Base-by-base conservation (phyloP, 2,888 invertebrate species). In the Idaea biselata region DNA sequence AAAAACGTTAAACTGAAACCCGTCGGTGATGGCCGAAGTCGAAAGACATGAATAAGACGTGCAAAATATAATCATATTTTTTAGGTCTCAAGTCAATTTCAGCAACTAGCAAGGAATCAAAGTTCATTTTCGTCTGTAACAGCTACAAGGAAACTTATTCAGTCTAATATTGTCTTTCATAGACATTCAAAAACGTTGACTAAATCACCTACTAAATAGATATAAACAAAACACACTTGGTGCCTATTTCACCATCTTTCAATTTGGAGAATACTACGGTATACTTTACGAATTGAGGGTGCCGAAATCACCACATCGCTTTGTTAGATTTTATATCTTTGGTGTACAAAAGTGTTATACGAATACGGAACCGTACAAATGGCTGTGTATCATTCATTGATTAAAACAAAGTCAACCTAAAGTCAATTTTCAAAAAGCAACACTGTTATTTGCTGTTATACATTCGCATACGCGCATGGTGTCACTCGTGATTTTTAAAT, bases 101-200 rank as follows among this genome's bases (percentile, higher is more conserved):
- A 1, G 0, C 44, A 14, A 44, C 44, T 44, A 44, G 11, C 44
- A 44, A 81, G 78, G 81, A 81, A 86, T 83, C 80, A 84, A 79
- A 78, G 78, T 70, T 72, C 68, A 76, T 70, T 69, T 71, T 68
- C 71, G 71, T 75, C 71, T 77, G 81, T 77, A 79, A 80, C 76
- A 80, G 74, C 79, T 84, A 84, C 77, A 79, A 83, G 79, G 81
- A 80, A 88, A 88, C 88, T 87, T 88, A 86, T 87, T 89, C 89
- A 91, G 90, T 91, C 89, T 89, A 90, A 84, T 87, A 89, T 88
- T 88, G 90, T 89, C 90, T 91, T 89, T 88, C 75, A 77, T 75
- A 86, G 88, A 89, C 88, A 87, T 83, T 67, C 75, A 78, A 86
- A 83, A 85, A 80, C 80, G 77, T 80, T 86, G 83, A 88, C 84